Evolutionary conservation across 2,888 invertebrate genomes (phyloP).

Genomic region (Sepiola atlantica): DNA sequence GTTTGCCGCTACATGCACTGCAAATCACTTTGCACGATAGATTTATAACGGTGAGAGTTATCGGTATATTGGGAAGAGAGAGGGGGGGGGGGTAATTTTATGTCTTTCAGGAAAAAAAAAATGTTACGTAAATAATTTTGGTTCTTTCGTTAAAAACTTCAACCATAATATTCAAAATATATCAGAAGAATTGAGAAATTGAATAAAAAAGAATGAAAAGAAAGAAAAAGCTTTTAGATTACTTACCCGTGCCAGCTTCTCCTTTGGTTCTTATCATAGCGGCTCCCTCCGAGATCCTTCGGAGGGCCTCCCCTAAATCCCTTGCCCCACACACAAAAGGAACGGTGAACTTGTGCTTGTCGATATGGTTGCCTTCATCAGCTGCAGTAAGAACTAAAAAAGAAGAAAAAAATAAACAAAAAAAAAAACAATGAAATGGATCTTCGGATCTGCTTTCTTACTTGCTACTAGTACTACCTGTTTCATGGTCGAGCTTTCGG

Average conservation of each 20-base stretch:
- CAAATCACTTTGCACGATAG: too few relatives aligned
- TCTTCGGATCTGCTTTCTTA: neutral
- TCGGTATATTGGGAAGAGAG: too few relatives aligned
- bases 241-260: slow-evolving; percentile 70
- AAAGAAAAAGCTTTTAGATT: neutral
- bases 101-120: too few relatives aligned
- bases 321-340: slow-evolving; percentile 73
- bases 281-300: slow-evolving; percentile 70
- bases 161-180: too few relatives aligned
- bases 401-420: slow-evolving; percentile 37
- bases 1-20: too few relatives aligned
- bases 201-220: too few relatives aligned
- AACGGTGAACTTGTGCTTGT: slow-evolving; percentile 69
- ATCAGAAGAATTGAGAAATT: too few relatives aligned
- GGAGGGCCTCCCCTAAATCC: slow-evolving; percentile 70
- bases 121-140: too few relatives aligned
- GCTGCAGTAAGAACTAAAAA: slow-evolving; percentile 68
- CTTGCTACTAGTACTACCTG: neutral
- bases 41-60: too few relatives aligned
- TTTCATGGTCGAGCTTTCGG: neutral
- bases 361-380: slow-evolving; percentile 70
- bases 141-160: too few relatives aligned
- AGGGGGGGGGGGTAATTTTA: too few relatives aligned
- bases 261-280: slow-evolving; percentile 73
- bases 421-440: neutral